Base-by-base conservation (phyloP, 2,113 vertebrate species). In the Patagioenas fasciata region DNA sequence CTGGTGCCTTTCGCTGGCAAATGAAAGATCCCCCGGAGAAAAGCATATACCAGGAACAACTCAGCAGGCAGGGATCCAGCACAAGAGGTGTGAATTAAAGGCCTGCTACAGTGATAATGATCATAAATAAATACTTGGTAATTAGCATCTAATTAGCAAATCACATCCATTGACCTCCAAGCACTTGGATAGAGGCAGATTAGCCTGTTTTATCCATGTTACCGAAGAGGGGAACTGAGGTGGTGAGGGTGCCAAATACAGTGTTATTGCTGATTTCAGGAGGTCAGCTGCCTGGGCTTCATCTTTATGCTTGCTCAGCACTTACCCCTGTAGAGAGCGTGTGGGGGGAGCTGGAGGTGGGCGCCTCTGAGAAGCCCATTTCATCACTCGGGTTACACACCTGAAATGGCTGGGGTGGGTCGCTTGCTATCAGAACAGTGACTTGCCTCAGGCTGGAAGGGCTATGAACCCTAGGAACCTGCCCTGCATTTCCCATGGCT, bases 141-240 rank as follows among this genome's bases (percentile, higher is more conserved):
- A 92, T 88, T 91, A 95, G 93, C 95, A 95, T 96, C 89, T 95
- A 91, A 94, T 95, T 93, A 94, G 81, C 93, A 79, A 85, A 85
- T 94, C 89, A 67, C 91, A 82, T 77, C 89, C 81, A 91, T 36
- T 95, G 94, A 94, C 95, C 95, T 97, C 93, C 74, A 65, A 87
- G 93, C 70, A n/a, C 81, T 91, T 65, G 92, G 78, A 40, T 8
- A 94, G 81, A 71, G 71, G 78, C 61, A 82, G 82, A 72, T 89
- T 29, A 86, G 77, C 72, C 44, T 10, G 67, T 15, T 91, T 91
- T 81, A 47, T 56, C 88, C 72, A 24, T 5, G 10, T 40, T 44
- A 11, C 36, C 75, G 89, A 60, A 64, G 16, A 91, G 78, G 91
- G 60, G 77, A 91, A 48, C 56, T 24, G 92, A 80, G 75, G 83